A percentile compares a stretch with the other conserved stretches of the same genome.
Evolutionary conservation across 92 coral and sea anemone species (phyloP).

Genomic region (Metridium senile): DNA sequence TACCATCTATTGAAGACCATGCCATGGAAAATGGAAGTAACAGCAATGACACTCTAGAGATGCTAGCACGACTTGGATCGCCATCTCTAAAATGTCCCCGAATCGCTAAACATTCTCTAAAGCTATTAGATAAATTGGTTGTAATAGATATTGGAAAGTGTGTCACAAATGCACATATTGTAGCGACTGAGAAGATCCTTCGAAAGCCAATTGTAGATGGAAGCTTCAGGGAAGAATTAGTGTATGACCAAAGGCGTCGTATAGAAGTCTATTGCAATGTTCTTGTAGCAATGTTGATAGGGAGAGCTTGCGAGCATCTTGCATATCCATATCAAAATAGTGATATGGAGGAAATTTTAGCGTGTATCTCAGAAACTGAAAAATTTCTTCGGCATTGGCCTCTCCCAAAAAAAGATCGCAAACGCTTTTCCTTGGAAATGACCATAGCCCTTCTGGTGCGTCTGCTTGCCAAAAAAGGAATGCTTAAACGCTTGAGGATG

Average conservation of each 20-base stretch:
- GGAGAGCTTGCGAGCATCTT: conserved; percentile 15
- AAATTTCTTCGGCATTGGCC: conserved; percentile 7
- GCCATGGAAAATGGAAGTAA: conserved; percentile 6
- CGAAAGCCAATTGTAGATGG: conserved; percentile 27
- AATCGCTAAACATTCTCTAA: conserved; percentile 10
- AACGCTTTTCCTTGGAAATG: conserved; percentile 18
- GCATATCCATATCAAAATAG: conserved; percentile 15
- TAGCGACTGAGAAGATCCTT: conserved; percentile 1
- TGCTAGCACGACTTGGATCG: conserved; percentile 17
- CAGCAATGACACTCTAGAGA: conserved; percentile 21
- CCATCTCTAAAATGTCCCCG: conserved; percentile 30
- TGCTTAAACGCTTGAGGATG: background rate
- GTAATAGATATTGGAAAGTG: background rate
- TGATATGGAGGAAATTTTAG: conserved; percentile 9
- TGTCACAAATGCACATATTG: conserved; percentile 21
- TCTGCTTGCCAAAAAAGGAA: conserved; percentile 8
- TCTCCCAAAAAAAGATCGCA: conserved; percentile 9
- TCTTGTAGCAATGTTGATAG: conserved; percentile 8
- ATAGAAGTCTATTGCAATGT: conserved; percentile 18
- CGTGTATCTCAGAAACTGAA: background rate
- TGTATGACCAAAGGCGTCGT: conserved; percentile 24
- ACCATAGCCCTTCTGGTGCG: conserved; percentile 3
- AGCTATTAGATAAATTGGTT: conserved; percentile 2
- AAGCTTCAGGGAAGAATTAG: conserved; percentile 12
- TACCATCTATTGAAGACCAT: conserved; percentile 16